phyloP scores from a whole-genome alignment of 2,797 vertebrate species.

The Acanthurus tractus region DNA sequence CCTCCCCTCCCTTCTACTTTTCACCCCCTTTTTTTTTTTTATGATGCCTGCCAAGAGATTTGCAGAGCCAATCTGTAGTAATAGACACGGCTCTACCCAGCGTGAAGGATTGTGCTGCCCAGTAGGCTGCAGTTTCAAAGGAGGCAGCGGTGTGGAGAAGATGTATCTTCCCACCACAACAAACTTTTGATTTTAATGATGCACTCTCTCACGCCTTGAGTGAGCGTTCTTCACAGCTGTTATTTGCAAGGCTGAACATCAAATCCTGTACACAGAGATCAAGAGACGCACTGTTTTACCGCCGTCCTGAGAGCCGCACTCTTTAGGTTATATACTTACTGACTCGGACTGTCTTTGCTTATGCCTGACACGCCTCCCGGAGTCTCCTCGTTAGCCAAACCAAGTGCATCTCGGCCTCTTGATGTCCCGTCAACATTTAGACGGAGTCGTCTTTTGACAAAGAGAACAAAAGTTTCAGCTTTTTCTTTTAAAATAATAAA shows the following conservation, averaged over 20 bases:
- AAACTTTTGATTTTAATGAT: conserved; percentile 74
- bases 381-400: no score
- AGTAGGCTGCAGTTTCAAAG: conserved; percentile 71
- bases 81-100: conserved; percentile 60
- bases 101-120: conserved; percentile 63
- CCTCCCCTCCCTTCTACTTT: conserved; percentile 5
- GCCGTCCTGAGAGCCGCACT: neutral
- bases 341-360: no score
- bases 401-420: no score
- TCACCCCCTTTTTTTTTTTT: conserved; percentile 29
- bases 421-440: no score
- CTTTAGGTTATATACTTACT: neutral
- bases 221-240: conserved; percentile 45
- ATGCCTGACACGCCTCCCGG: no score
- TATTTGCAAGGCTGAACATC: conserved; percentile 58
- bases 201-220: conserved; percentile 49
- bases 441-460: no score
- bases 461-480: neutral
- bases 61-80: conserved; percentile 62
- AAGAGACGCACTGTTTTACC: conserved; percentile 22
- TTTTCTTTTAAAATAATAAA: conserved; percentile 13
- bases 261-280: conserved; percentile 43
- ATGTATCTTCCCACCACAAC: conserved; percentile 43
- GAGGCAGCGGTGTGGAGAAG: conserved; percentile 58
- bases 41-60: conserved; percentile 59